phyloP scores from a whole-genome alignment of 2,888 invertebrate genomes.

The Amblyjoppa fuscipennis region DNA sequence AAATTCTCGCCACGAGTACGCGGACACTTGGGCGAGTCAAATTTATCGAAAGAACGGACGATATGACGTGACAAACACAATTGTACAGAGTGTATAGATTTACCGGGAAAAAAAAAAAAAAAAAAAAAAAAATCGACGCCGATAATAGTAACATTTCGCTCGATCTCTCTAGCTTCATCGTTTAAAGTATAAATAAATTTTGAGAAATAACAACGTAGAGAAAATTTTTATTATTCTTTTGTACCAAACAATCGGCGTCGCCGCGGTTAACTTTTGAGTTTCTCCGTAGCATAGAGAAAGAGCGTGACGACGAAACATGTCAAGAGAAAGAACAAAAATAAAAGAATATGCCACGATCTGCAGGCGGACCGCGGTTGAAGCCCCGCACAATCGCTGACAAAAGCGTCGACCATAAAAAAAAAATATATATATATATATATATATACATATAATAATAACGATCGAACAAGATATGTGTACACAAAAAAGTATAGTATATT shows the following conservation, averaged over 20 bases:
- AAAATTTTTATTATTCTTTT: constrained; percentile 8
- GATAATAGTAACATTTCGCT: constrained; percentile 5
- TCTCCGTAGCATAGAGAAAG: constrained; percentile 35
- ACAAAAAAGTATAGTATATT: constrained; percentile 53
- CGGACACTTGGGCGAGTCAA: neutral
- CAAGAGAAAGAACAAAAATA: constrained; percentile 32
- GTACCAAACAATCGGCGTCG: constrained; percentile 33
- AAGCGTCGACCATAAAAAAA: constrained; percentile 56
- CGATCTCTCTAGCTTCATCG: neutral
- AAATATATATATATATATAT: too few species aligned
- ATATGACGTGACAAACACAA: constrained; percentile 20
- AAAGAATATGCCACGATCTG: constrained; percentile 66
- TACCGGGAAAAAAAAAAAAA: neutral
- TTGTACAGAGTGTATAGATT: constrained; percentile 30
- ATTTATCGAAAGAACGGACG: constrained; percentile 1
- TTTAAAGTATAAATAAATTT: neutral
- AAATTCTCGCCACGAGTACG: too few species aligned
- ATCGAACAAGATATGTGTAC: constrained; percentile 46
- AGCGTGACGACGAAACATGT: constrained; percentile 39
- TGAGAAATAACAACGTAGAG: neutral
- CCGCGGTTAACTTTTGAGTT: constrained; percentile 37
- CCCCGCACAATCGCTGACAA: constrained; percentile 65
- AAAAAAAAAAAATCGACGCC: constrained; percentile 11
- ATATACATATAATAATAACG: constrained; percentile 34
- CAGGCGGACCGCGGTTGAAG: constrained; percentile 69